Evolutionary conservation across 2,113 vertebrate species (phyloP).

Genomic region (Stegostoma tigrinum): DNA sequence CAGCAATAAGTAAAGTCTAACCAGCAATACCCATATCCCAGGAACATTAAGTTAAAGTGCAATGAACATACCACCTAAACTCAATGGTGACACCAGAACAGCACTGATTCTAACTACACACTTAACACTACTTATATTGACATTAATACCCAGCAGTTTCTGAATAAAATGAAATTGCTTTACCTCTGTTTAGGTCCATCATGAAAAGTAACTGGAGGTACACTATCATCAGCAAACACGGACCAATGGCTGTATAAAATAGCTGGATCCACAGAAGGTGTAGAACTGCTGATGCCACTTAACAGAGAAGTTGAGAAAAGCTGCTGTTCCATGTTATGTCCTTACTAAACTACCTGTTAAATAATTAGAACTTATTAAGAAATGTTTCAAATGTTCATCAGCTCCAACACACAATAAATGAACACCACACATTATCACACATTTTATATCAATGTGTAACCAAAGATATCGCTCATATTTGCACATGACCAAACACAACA

Average conservation of each 20-base stretch:
- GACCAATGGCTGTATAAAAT: slow-evolving; percentile 40
- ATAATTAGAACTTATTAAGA: neutral
- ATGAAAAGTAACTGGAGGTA: slow-evolving; percentile 37
- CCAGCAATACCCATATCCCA: too few species aligned
- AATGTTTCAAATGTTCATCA: neutral
- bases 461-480: neutral
- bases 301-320: slow-evolving; percentile 44
- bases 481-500: neutral
- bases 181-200: slow-evolving; percentile 46
- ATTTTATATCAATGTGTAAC: neutral
- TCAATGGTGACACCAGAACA: neutral
- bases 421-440: neutral
- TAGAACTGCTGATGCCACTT: slow-evolving; percentile 38
- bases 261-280: slow-evolving; percentile 39
- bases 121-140: neutral
- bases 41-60: neutral
- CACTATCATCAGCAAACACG: slow-evolving; percentile 36
- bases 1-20: too few species aligned
- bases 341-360: slow-evolving; percentile 5
- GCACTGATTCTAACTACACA: neutral
- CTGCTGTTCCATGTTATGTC: slow-evolving; percentile 46
- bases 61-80: neutral
- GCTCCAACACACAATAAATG: neutral
- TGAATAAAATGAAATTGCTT: neutral
- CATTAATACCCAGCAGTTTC: neutral